Conservation (phyloP, 1,140 invertebrate genomes). For the Psilanteris sp. region DNA sequence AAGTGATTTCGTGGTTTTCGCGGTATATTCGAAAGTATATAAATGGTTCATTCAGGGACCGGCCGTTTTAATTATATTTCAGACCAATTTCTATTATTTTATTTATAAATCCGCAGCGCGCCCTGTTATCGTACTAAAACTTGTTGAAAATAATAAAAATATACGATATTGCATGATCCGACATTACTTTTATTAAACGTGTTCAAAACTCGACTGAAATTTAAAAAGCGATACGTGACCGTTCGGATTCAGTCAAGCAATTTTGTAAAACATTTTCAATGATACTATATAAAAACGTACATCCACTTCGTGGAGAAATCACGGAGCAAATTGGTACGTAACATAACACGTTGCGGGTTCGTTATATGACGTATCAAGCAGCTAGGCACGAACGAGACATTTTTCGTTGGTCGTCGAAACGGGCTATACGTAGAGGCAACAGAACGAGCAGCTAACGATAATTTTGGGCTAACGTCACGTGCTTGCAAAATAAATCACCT, state of each 20-base stretch:
- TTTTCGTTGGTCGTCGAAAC: conserved; percentile 23
- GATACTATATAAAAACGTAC: neutral
- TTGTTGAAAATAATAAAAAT: too few species aligned
- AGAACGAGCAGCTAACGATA: conserved; percentile 72
- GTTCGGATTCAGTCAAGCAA: neutral
- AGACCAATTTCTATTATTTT: too few species aligned
- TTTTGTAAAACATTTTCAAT: neutral
- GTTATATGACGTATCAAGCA: conserved; percentile 17
- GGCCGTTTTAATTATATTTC: too few species aligned
- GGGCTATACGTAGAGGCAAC: conserved; percentile 3
- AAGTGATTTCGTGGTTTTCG: too few species aligned
- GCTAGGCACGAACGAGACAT: conserved; percentile 38
- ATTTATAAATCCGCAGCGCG: too few species aligned
- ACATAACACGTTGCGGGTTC: conserved; percentile 10
- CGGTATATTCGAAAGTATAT: too few species aligned
- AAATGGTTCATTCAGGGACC: too few species aligned
- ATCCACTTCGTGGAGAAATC: conserved; percentile 16
- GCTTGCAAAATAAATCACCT: conserved; percentile 76
- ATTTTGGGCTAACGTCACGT: conserved; percentile 74
- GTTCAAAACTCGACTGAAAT: neutral
- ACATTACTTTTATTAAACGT: too few species aligned
- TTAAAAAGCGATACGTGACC: neutral
- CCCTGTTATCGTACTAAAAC: too few species aligned
- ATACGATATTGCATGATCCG: too few species aligned
- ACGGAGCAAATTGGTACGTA: conserved; percentile 14